A percentile compares a stretch with the other conserved stretches of the same genome.
These are phyloP conservation scores for Lepus oiostolus DNA, from an alignment of 2,797 vertebrate genomes.

Conservation along the genomic window DNA sequence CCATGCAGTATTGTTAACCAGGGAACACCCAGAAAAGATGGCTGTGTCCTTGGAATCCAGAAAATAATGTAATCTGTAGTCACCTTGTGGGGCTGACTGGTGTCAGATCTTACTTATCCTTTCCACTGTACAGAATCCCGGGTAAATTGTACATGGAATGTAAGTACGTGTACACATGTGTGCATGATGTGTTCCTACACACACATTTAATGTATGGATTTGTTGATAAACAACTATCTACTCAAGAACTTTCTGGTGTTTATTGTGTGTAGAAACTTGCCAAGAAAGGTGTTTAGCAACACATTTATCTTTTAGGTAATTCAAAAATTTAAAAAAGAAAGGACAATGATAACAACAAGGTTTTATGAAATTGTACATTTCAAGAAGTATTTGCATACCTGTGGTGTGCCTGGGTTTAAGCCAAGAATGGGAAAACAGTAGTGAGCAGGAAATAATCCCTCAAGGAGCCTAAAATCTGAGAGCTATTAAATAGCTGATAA, in stretches of 20 bases:
- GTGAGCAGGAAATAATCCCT: not conserved
- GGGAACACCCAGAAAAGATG: conserved; percentile 1
- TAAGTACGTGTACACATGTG: not conserved
- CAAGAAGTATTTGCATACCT: not conserved
- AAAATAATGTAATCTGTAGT: not conserved
- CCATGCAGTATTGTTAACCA: not conserved
- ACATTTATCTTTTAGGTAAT: conserved; percentile 7
- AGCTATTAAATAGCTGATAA: not conserved
- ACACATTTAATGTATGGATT: not conserved
- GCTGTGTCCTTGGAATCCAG: not conserved
- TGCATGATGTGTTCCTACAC: not conserved
- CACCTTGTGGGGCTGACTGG: not conserved
- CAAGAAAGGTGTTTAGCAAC: not conserved
- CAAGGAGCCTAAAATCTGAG: not conserved
- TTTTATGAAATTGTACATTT: conserved; percentile 47
- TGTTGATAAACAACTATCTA: not conserved
- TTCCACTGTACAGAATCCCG: not conserved
- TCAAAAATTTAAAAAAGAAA: conserved; percentile 29
- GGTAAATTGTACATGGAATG: conserved; percentile 37
- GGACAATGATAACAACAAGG: not conserved
- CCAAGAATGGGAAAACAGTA: conserved; percentile 36
- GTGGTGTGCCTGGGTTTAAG: not conserved
- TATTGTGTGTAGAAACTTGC: not conserved
- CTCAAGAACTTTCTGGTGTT: not conserved
- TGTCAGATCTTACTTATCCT: conserved; percentile 2